Evolutionary conservation across 1,140 invertebrate genomes (phyloP).

Genomic region (Ladona fulva): DNA sequence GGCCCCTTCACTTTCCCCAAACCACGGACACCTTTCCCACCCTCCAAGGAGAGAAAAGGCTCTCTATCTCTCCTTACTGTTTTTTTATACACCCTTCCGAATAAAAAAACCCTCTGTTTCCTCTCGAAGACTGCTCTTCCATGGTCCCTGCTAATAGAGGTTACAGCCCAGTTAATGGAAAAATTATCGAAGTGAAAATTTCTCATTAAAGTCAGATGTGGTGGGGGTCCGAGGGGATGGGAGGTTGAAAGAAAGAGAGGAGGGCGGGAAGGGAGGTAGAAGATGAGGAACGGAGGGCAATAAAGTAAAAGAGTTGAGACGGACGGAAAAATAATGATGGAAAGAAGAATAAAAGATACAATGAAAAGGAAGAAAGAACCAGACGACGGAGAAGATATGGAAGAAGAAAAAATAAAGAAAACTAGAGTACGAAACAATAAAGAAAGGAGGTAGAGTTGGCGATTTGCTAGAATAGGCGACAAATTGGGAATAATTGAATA

Average conservation of each 20-base stretch:
- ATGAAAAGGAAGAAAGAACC: neutral
- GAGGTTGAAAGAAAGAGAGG: neutral
- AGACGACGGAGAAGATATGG: neutral
- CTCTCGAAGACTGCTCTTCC: conserved; percentile 20
- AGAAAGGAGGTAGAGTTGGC: no score
- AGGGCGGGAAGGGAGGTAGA: neutral
- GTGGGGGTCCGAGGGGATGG: neutral
- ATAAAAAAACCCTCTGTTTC: neutral
- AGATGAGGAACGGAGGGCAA: neutral
- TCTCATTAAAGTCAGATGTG: conserved; percentile 24
- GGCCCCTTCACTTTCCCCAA: no score
- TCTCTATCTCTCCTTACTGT: neutral
- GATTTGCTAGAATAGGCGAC: no score
- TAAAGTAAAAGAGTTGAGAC: neutral
- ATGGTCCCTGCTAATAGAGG: conserved; percentile 25
- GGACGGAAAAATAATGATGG: neutral
- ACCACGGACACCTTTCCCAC: no score
- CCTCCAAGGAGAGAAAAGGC: neutral
- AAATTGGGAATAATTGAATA: no score
- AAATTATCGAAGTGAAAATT: conserved; percentile 29
- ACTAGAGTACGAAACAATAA: no score
- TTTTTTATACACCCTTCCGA: neutral
- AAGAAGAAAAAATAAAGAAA: no score
- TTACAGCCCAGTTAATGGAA: conserved; percentile 27
- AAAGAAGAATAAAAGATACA: neutral